Base-by-base conservation (phyloP, 2,797 vertebrate genomes). In the Diplodus puntazzo region DNA sequence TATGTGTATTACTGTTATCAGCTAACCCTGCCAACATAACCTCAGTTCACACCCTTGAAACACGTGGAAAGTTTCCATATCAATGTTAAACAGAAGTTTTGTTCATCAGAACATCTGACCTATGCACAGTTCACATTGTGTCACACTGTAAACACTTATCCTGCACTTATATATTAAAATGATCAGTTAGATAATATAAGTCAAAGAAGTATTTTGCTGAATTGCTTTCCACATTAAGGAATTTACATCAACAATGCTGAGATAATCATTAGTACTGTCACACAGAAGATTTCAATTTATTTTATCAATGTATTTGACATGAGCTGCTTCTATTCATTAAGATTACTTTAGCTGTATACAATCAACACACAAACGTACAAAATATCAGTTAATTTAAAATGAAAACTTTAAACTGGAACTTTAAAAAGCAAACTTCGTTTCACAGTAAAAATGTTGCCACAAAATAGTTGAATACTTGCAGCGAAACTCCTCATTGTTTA, bases 31-130 rank as follows among this genome's bases (percentile, higher is more conserved):
- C 7, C 14, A 42, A 66, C 4, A 2, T 62, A 14, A 82, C 17
- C 39, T 9, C 11, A 2, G 48, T 1, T 74, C 71, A 85, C 7
- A 57, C 58, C 25, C 42, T 78, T 49, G 17, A 55, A 64, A 54
- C n/a, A 9, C 4, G 10, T 74, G 78, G 65, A 84, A 87, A 79
- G 3, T 79, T 70, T 65, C 3, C 25, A 27, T 83, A 73, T 80
- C 74, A 68, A 52, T 0, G 12, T 75, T 60, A 79, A 78, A 83
- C 57, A 82, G 27, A 67, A 77, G 2, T 17, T 76, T n/a, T 50
- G 58, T 18, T 50, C 59, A 62, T 52, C 49, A 73, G 59, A 63
- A 60, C 52, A 4, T n/a, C 49, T 42, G 39, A 63, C 69, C 54
- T 65, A 30, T 34, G 54, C 39, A 39, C 9, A 39, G 39, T 39